Evolutionary conservation across 2,113 vertebrate genomes (phyloP), one percentile per base, ranked within the genome.

Genomic region (Mungos mungo): DNA sequence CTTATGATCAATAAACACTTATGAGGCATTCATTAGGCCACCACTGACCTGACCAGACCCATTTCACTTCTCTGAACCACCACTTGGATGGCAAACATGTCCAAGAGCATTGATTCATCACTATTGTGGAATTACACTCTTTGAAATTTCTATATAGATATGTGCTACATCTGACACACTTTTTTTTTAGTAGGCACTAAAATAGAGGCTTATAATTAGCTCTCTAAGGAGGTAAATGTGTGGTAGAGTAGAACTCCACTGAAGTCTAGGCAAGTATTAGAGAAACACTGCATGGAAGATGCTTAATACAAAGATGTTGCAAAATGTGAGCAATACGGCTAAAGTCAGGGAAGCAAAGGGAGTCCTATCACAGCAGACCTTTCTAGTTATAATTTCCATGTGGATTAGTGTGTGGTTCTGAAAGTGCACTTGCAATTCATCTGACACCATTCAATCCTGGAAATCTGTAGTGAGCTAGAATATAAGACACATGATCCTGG

Each of bases 191-290:
- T n/a, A 95, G 88, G 87, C 52, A 66, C 92, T 92, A 93, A 97
- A 97, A 95, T 65, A 97, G 90, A 95, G 88, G 63, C 71, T 95
- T 92, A 66, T 95, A 98, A 97, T 97, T 96, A 97, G 92, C 77
- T 96, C 96, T 97, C 95, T 66, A 52, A 92, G 90, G 97, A 97
- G 45, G 71, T 74, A 60, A 90, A 87, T 47, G 60, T 86, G 80
- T 29, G 47, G 35, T 69, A 54, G 68, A 93, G 45, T 60, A 66
- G 63, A 63, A 89, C 38, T 86, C 31, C 54, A 77, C 31, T 77
- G 45, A 77, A 95, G 45, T 60, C 10, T 7, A 52, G 92, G 69
- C 87, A 93, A 87, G 89, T 77, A 74, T 7, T 66, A 31, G 52
- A 81, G 66, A 54, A 81, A 50, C 60, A 63, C 12, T 7, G 9